Base-by-base conservation (phyloP, 92 coral and sea anemone species). In the Metridium senile region DNA sequence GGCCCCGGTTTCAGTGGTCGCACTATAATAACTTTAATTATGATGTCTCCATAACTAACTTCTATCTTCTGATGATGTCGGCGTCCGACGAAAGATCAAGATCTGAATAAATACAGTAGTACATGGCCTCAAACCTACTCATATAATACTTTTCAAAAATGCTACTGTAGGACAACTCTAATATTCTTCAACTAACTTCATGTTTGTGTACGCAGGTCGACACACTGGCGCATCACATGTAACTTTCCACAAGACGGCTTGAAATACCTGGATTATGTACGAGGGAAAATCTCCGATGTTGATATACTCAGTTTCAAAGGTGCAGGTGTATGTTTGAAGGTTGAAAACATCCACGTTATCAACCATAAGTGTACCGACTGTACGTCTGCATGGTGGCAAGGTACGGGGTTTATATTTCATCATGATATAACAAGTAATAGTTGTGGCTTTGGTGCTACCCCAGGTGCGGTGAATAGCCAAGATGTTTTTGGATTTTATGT, bases 311-410 rank as follows among this genome's bases (percentile, higher is more conserved):
- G 30, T 2, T 53, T 46, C 26, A 33, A 20, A 29, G 76, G 76
- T 9, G 30, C 45, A 1, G 69, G 76, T 8, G 27, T 13, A 4
- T 89, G 93, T 29, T 85, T 63, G 70, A 27, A 63, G 23, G 66
- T 88, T 20, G 89, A 88, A 45, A 81, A 71, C 57, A 81, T 88
- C 9, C 80, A 85, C 54, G 87, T 88, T 56, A 84, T 86, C 2
- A 81, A 84, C 16, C 84, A 81, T 33, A 68, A 11, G 6, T 76
- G 89, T 30, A 62, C 58, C 11, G 31, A 67, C 17, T 75, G 79
- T 30, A 51, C 61, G 0, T 80, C 33, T 1, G 39, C 72, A 3
- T 88, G 86, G 81, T 88, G 86, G 86, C 93, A 88, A 59, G 19
- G 22, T 16, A n/a, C 53, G 17, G 26, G 21, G 1, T 27, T 31